Evolutionary conservation across 1,140 invertebrate species (phyloP), one percentile per base, ranked within the genome.

Genomic region (Neodiprion lecontei): DNA sequence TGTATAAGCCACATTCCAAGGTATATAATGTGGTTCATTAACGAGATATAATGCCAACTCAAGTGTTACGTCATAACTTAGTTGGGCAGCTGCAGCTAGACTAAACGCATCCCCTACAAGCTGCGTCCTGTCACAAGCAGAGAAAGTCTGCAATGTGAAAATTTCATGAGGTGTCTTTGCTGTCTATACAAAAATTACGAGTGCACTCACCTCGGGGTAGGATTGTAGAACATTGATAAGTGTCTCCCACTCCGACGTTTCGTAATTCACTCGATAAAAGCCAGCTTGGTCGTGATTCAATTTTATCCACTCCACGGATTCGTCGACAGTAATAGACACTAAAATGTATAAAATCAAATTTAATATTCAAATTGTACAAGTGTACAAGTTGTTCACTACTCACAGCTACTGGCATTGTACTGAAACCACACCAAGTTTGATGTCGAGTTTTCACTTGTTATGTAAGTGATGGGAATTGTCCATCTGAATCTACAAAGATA

Each of bases 191-290:
- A 28, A 28, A 28, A 28, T 11, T 28, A 5, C 28, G 12, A 67
- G 67, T 65, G 40, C 70, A 67, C 5, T 84, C 85, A 92, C 91
- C 76, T 88, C 88, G 76, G 89, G 89, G 78, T 90, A 88, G 69
- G 79, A 80, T 72, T 83, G 81, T 1, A 96, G 83, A 28, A 91
- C 84, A 1, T 90, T 81, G 7, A 87, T 89, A 7, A 97, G 85
- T 1, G 82, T 86, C 28, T 90, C 78, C 96, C 96, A 97, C 78
- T 92, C 90, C 0, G 88, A 83, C 3, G 80, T n/a, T 1, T 91
- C 84, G 81, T 98, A 98, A 83, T 97, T 96, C 0, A 98, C 95
- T 67, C 96, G 90, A 85, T 97, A 98, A 83, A 94, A 98, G 1
- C 96, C 96, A 12, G 94, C 90, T 89, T 97, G 95, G 75, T 94